Conservation (phyloP, 2,888 invertebrate genomes). For the Polyommatus icarus region DNA sequence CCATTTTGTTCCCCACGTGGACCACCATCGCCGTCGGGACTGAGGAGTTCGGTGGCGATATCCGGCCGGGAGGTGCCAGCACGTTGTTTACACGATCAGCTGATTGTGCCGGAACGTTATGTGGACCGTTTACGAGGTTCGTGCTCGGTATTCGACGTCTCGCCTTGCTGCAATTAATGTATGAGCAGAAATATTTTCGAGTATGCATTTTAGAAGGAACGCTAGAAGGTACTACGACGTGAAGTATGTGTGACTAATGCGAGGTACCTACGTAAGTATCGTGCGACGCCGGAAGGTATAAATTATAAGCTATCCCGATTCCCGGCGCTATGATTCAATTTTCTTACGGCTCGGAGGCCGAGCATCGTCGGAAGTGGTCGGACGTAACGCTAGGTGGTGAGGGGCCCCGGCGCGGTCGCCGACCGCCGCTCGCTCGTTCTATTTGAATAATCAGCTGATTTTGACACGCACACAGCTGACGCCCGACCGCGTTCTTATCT, state of each 20-base stretch:
- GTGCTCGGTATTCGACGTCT: neutral
- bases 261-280: neutral
- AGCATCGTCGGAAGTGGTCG: conserved; percentile 37
- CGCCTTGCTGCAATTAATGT: neutral
- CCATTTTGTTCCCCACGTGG: conserved; percentile 64
- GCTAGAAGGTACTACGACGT: neutral
- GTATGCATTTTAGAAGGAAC: neutral
- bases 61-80: conserved; percentile 4
- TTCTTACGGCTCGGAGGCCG: neutral
- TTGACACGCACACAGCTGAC: conserved; percentile 80
- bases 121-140: conserved; percentile 54
- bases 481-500: conserved; percentile 70
- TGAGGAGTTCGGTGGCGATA: neutral
- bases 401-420: conserved; percentile 59
- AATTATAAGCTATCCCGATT: neutral
- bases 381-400: conserved; percentile 47
- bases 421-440: conserved; percentile 72
- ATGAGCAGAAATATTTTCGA: neutral
- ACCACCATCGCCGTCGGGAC: neutral
- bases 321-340: conserved; percentile 31
- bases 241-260: neutral
- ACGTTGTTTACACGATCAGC: conserved; percentile 77
- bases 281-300: conserved; percentile 14
- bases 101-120: conserved; percentile 56
- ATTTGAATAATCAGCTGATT: conserved; percentile 82